A percentile compares a stretch with the other conserved stretches of the same genome.
These are phyloP conservation scores for Diaprepes abbreviatus DNA, from an alignment of 2,888 invertebrate genomes.

Conservation along the genomic window DNA sequence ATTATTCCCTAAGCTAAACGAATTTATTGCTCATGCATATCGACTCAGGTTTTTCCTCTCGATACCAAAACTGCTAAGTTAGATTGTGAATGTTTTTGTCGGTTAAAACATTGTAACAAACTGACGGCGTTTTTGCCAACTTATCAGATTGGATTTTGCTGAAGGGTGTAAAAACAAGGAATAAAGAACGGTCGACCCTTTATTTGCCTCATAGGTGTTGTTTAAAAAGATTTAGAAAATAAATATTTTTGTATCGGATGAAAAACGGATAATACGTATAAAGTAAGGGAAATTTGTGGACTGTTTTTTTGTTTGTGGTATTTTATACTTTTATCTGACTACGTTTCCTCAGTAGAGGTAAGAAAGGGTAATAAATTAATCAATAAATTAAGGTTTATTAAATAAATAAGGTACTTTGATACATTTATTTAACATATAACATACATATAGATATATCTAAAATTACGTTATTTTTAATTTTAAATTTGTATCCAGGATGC, in stretches of 20 bases:
- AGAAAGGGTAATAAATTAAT: too few relatives aligned
- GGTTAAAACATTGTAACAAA: constrained; percentile 20
- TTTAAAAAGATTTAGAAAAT: constrained; percentile 5
- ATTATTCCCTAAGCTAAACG: not conserved
- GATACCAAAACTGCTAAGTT: not conserved
- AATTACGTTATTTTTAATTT: too few relatives aligned
- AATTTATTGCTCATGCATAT: constrained; percentile 12
- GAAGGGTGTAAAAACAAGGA: constrained; percentile 6
- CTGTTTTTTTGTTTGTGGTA: too few relatives aligned
- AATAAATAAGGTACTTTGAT: too few relatives aligned
- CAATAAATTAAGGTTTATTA: too few relatives aligned
- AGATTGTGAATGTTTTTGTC: constrained; percentile 9
- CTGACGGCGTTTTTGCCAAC: constrained; percentile 1
- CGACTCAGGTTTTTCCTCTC: not conserved
- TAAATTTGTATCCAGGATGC: too few relatives aligned
- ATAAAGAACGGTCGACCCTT: constrained; percentile 20
- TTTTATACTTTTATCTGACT: too few relatives aligned
- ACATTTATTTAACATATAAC: too few relatives aligned
- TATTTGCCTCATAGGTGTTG: constrained; percentile 19
- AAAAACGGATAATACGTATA: not conserved
- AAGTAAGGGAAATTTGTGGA: too few relatives aligned
- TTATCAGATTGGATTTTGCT: constrained; percentile 19
- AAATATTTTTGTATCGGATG: constrained; percentile 1
- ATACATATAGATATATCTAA: too few relatives aligned
- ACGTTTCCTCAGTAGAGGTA: too few relatives aligned